These are phyloP conservation scores for Acanthurus leucopareius DNA, from an alignment of 2,797 vertebrate species.

Conservation along the genomic window DNA sequence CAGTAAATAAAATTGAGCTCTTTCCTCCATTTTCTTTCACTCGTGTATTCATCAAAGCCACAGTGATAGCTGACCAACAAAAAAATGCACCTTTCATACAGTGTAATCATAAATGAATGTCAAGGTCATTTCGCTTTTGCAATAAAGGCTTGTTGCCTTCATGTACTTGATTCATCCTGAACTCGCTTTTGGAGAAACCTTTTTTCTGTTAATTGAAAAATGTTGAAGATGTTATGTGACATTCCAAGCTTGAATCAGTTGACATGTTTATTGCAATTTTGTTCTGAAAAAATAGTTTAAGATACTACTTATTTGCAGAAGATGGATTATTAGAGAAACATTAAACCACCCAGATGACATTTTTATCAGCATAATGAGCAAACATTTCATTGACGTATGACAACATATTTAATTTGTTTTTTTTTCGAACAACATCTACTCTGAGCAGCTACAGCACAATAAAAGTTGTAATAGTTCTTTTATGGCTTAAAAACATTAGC, in stretches of 20 bases:
- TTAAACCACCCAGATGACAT: not conserved
- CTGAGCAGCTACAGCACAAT: too few relatives aligned
- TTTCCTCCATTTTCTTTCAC: conserved; percentile 4
- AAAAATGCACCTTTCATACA: not conserved
- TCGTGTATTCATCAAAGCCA: not conserved
- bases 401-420: not conserved
- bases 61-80: not conserved
- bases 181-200: not conserved
- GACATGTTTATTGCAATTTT: not conserved
- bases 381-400: not conserved
- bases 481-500: too few relatives aligned
- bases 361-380: not conserved
- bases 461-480: too few relatives aligned
- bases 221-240: not conserved
- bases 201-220: not conserved
- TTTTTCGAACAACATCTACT: too few relatives aligned
- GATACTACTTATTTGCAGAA: not conserved
- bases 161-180: not conserved
- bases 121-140: not conserved
- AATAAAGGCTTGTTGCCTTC: not conserved
- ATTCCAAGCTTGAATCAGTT: not conserved
- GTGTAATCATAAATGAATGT: not conserved
- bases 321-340: not conserved
- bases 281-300: not conserved
- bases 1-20: not conserved